Evolutionary conservation across 1,140 invertebrate genomes (phyloP).

Genomic region (Nasonia longicornis): DNA sequence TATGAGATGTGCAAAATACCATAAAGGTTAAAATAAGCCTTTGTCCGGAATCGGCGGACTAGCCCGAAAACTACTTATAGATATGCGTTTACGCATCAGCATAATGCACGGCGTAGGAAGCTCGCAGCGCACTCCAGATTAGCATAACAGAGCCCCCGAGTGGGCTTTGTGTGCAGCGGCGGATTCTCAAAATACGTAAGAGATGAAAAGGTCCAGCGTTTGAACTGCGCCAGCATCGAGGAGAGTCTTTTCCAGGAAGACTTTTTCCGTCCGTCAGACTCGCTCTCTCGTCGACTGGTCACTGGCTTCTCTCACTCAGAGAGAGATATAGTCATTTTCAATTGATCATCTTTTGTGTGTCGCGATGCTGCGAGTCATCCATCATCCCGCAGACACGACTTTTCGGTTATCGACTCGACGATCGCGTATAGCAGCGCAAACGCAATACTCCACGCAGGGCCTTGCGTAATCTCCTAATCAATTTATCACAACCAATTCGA

Average conservation of each 20-base stretch:
- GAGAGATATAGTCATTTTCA: conserved; percentile 8
- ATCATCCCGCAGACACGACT: conserved; percentile 9
- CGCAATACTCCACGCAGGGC: neutral
- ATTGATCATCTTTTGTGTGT: conserved; percentile 33
- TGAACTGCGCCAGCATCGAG: neutral
- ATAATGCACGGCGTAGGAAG: neutral
- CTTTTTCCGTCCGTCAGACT: neutral
- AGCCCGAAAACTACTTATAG: neutral
- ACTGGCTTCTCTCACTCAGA: neutral
- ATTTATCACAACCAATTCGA: neutral
- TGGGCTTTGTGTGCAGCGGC: neutral
- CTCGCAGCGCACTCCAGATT: neutral
- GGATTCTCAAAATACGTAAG: conserved; percentile 7
- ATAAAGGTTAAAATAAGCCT: neutral
- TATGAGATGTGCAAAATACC: neutral
- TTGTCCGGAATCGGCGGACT: neutral
- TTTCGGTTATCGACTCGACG: conserved; percentile 13
- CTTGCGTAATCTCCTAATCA: neutral
- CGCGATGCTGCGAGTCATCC: conserved; percentile 3
- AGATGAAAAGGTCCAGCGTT: conserved; percentile 14
- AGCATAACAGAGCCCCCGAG: conserved; percentile 7
- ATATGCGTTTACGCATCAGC: neutral
- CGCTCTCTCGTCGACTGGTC: neutral
- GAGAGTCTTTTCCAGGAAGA: conserved; percentile 1
- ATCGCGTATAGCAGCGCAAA: conserved; percentile 5